phyloP scores from a whole-genome alignment of 1,140 invertebrate species.

The Stegodyphus dumicola region DNA sequence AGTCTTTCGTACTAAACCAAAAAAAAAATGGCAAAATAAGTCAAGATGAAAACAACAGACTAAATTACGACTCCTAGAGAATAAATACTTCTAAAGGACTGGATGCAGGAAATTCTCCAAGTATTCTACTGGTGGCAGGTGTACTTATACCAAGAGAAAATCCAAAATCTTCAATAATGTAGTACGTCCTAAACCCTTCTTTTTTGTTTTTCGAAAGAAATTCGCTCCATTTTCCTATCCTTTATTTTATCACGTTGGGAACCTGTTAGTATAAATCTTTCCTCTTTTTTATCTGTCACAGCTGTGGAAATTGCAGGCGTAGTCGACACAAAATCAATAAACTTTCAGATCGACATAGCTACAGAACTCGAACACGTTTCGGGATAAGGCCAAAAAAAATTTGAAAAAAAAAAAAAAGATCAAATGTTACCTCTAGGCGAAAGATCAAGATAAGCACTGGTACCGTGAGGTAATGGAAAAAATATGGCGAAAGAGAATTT shows the following conservation, averaged over 20 bases:
- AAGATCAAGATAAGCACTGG: slow-evolving; percentile 1
- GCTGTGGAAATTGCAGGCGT: slow-evolving; percentile 33
- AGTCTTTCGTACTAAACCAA: too few species aligned
- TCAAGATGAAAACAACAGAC: too few species aligned
- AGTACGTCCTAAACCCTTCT: too few species aligned
- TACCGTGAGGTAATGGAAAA: slow-evolving; percentile 32
- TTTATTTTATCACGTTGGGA: neutral
- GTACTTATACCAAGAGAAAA: too few species aligned
- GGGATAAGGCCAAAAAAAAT: slow-evolving; percentile 13
- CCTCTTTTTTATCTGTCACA: slow-evolving; percentile 41
- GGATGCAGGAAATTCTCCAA: too few species aligned
- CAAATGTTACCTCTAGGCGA: slow-evolving; percentile 43
- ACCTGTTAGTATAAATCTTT: slow-evolving; percentile 55
- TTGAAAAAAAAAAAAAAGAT: slow-evolving; percentile 11
- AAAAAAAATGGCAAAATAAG: too few species aligned
- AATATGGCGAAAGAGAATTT: neutral
- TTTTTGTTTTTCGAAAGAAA: neutral
- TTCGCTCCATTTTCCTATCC: neutral
- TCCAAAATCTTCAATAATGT: too few species aligned
- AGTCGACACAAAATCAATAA: slow-evolving; percentile 54
- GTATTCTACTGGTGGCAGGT: too few species aligned
- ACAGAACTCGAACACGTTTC: slow-evolving; percentile 28
- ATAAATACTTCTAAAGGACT: too few species aligned
- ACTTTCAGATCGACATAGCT: slow-evolving; percentile 30
- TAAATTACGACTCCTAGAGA: too few species aligned